Evolutionary conservation across 2,113 vertebrate genomes (phyloP).

Genomic region (Otocyon megalotis): DNA sequence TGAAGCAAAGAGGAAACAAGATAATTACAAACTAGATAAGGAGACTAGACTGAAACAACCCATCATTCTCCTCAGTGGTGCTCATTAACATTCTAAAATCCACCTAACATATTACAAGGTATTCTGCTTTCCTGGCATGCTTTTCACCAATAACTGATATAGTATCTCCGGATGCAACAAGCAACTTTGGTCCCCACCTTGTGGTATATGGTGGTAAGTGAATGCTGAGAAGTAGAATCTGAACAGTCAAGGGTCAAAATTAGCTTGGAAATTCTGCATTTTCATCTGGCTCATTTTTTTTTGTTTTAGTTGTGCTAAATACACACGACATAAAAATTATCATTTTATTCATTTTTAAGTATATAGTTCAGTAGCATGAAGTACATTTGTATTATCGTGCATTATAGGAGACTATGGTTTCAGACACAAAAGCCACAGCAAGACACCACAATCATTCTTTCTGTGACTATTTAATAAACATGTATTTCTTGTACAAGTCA

Average conservation of each 20-base stretch:
- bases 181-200: neutral
- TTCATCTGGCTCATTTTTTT: slow-evolving; percentile 27
- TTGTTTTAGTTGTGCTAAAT: slow-evolving; percentile 14
- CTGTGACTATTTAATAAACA: slow-evolving; percentile 31
- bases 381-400: neutral
- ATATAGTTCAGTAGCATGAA: slow-evolving; percentile 10
- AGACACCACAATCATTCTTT: slow-evolving; percentile 31
- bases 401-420: slow-evolving; percentile 19
- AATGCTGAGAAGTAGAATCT: slow-evolving; percentile 49
- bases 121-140: neutral
- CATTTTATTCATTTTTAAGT: slow-evolving; percentile 30
- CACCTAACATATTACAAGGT: neutral
- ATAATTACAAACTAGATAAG: slow-evolving; percentile 2
- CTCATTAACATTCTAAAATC: slow-evolving; percentile 16
- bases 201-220: neutral
- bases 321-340: neutral
- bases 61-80: neutral
- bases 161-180: neutral
- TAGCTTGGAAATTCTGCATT: slow-evolving; percentile 37
- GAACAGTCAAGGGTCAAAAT: slow-evolving; percentile 35
- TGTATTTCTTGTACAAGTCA: slow-evolving; percentile 13
- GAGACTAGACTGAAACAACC: neutral
- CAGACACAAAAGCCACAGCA: neutral
- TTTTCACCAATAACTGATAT: slow-evolving; percentile 29
- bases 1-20: neutral